Percentiles rank a stretch among this genome's conserved stretches.
Evolutionary conservation across 2,888 invertebrate genomes (phyloP).

Genomic region (Hypsopygia costalis): DNA sequence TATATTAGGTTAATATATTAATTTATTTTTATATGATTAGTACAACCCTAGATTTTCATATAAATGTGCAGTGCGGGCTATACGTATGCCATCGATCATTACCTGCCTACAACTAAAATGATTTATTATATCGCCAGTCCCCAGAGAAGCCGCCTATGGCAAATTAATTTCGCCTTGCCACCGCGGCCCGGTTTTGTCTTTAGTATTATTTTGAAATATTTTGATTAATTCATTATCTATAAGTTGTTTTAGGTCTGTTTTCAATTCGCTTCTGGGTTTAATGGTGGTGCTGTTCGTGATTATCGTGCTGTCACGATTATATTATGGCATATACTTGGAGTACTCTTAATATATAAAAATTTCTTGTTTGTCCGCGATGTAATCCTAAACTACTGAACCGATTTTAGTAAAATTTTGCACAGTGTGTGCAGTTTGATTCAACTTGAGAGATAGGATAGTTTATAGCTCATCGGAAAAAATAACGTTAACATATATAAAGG

Average conservation of each 20-base stretch:
- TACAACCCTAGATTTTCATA: slow-evolving; percentile 6
- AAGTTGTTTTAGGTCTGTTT: not conserved
- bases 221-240: slow-evolving; percentile 1
- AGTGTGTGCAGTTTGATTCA: no score
- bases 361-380: no score
- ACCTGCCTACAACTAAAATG: slow-evolving; percentile 35
- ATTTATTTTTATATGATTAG: not conserved
- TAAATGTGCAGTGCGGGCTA: slow-evolving; percentile 17
- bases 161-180: slow-evolving; percentile 35
- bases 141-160: slow-evolving; percentile 30
- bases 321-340: no score
- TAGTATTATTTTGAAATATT: slow-evolving; percentile 1
- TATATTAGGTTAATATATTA: no score
- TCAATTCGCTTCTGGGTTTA: not conserved
- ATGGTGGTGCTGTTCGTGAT: not conserved
- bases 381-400: no score
- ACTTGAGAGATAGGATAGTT: no score
- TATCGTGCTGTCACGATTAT: no score
- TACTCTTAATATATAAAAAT: no score
- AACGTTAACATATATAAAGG: no score
- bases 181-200: slow-evolving; percentile 1
- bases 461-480: no score
- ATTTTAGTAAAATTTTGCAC: no score
- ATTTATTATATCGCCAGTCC: slow-evolving; percentile 40
- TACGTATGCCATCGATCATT: slow-evolving; percentile 44